Percentiles rank a stretch among this genome's conserved stretches.
Evolutionary conservation across 2,888 invertebrate species (phyloP).

Genomic region (Agrypnus murinus): DNA sequence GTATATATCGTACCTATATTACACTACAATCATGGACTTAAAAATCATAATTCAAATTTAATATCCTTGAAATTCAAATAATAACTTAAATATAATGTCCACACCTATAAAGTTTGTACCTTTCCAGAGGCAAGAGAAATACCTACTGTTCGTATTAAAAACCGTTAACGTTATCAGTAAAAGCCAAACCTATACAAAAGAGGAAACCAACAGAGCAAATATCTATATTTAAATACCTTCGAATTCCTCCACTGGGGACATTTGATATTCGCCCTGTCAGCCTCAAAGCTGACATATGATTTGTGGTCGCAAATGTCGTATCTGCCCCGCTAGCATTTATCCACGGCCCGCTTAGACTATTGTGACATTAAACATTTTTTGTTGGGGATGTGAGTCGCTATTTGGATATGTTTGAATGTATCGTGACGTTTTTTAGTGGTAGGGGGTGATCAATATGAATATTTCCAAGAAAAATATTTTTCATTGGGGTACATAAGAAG

Average conservation of each 20-base stretch:
- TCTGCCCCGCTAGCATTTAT: constrained; percentile 63
- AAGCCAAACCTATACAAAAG: constrained; percentile 10
- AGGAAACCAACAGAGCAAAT: constrained; percentile 48
- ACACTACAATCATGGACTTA: too few relatives aligned
- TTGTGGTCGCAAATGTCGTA: constrained; percentile 66
- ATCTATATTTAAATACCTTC: constrained; percentile 61
- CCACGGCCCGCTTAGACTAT: constrained; percentile 64
- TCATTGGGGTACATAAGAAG: too few relatives aligned
- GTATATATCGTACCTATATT: too few relatives aligned
- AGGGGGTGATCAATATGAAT: constrained; percentile 49
- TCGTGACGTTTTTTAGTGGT: constrained; percentile 50
- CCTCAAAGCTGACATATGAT: constrained; percentile 67
- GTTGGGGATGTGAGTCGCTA: constrained; percentile 53
- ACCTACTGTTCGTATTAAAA: too few relatives aligned
- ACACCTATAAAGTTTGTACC: too few relatives aligned
- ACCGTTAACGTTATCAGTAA: not conserved
- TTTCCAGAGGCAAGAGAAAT: too few relatives aligned
- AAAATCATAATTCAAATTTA: too few relatives aligned
- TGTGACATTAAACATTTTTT: constrained; percentile 66
- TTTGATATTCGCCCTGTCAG: constrained; percentile 64
- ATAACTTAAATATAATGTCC: too few relatives aligned
- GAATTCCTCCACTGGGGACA: constrained; percentile 61
- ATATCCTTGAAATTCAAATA: too few relatives aligned
- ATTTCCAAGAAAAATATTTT: constrained; percentile 35
- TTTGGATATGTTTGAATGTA: constrained; percentile 58